Evolutionary conservation across 30 jellyfish, hydroid and myxozoan genomes (phyloP).

Genomic region (Turritopsis dohrnii): DNA sequence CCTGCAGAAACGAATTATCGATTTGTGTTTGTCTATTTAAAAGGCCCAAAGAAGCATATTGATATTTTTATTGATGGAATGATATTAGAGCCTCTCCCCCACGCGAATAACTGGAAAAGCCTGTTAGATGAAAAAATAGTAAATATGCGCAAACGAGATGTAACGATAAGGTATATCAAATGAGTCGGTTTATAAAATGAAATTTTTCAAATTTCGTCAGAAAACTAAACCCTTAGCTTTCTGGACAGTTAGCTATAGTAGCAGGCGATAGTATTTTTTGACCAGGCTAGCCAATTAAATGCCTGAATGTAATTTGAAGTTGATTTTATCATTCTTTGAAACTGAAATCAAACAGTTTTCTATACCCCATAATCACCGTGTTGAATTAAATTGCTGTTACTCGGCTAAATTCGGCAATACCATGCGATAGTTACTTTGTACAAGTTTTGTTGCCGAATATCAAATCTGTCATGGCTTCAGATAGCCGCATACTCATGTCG

Average conservation of each 20-base stretch:
- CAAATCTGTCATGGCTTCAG: too few relatives aligned
- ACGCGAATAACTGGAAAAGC: conserved; percentile 58
- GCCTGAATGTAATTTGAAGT: neutral
- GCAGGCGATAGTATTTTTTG: too few relatives aligned
- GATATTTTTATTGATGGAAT: conserved; percentile 68
- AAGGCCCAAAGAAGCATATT: conserved; percentile 65
- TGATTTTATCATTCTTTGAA: neutral
- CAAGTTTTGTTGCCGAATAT: too few relatives aligned
- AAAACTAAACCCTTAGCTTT: too few relatives aligned
- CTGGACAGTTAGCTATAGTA: too few relatives aligned
- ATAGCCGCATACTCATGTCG: too few relatives aligned
- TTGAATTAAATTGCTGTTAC: too few relatives aligned
- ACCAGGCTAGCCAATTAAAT: neutral
- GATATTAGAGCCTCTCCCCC: conserved; percentile 52
- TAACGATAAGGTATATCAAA: conserved; percentile 40
- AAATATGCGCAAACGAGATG: conserved; percentile 53
- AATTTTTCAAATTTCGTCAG: neutral
- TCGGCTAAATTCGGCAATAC: too few relatives aligned
- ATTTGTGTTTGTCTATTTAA: conserved; percentile 56
- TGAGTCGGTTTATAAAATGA: neutral
- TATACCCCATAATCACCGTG: too few relatives aligned
- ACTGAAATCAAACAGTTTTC: too few relatives aligned
- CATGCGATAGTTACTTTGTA: too few relatives aligned
- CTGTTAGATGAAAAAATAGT: conserved; percentile 46
- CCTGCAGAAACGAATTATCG: conserved; percentile 60